Evolutionary conservation across 2,888 invertebrate species (phyloP).

Genomic region (Chrysopilus asiliformis): DNA sequence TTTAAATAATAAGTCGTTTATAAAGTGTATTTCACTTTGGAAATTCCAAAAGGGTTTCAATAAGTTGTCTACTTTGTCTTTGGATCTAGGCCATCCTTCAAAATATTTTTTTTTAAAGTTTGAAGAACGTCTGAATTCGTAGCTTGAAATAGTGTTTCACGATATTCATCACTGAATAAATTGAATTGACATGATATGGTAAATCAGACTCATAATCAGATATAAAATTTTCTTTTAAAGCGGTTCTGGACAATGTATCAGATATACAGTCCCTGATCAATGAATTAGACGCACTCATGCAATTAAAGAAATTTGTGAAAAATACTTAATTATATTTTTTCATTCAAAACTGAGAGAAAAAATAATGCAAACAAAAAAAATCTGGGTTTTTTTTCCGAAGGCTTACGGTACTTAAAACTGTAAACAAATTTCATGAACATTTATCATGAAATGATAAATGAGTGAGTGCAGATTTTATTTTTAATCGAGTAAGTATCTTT

Average conservation of each 20-base stretch:
- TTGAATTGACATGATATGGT: constrained; percentile 3
- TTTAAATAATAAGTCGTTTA: constrained; percentile 9
- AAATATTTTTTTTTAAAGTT: constrained; percentile 9
- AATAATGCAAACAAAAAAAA: too few species aligned
- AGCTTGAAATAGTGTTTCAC: constrained; percentile 4
- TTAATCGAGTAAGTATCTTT: too few species aligned
- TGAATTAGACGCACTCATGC: too few species aligned
- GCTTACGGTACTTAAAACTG: too few species aligned
- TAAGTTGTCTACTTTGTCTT: neutral
- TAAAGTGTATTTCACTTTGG: constrained; percentile 9
- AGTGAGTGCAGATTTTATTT: too few species aligned
- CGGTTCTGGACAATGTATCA: constrained; percentile 22
- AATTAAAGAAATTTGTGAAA: too few species aligned
- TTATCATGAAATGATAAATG: too few species aligned
- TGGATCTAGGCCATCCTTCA: constrained; percentile 7
- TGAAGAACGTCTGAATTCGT: constrained; percentile 1
- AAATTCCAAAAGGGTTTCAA: neutral
- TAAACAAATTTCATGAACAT: too few species aligned
- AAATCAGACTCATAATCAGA: constrained; percentile 1
- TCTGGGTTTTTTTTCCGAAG: too few species aligned
- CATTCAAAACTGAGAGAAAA: too few species aligned
- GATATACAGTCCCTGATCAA: too few species aligned
- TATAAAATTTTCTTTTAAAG: constrained; percentile 3
- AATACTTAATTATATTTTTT: too few species aligned
- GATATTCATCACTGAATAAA: constrained; percentile 4